Conservation (phyloP, 2,797 vertebrate genomes). For the Enteromius unitaeniatus region DNA sequence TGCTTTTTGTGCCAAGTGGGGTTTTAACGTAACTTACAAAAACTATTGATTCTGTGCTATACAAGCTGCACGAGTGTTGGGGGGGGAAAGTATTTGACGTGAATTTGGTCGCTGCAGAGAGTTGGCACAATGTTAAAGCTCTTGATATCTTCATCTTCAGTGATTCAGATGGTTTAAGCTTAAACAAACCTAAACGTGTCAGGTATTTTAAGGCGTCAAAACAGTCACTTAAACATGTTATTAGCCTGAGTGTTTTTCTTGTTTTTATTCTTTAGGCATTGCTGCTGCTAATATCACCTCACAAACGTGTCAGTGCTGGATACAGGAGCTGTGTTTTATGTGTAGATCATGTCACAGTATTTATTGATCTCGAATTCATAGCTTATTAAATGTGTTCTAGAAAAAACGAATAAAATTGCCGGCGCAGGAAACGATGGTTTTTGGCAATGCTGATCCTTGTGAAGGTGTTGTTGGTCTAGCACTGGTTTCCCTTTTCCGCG, state of each 20-base stretch:
- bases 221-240: no score
- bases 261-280: not conserved
- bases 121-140: not conserved
- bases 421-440: constrained; percentile 11
- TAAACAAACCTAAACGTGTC: not conserved
- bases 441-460: constrained; percentile 2
- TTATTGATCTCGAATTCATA: not conserved
- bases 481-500: not conserved
- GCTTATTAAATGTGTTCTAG: not conserved
- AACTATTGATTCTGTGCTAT: not conserved
- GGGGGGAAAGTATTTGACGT: not conserved
- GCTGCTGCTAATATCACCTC: not conserved
- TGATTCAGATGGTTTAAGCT: not conserved
- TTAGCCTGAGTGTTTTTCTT: no score
- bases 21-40: not conserved
- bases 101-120: not conserved
- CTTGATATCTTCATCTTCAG: not conserved
- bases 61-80: not conserved
- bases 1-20: not conserved
- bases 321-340: not conserved
- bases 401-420: constrained; percentile 1
- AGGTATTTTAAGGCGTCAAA: not conserved
- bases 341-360: not conserved
- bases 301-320: not conserved
- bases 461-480: constrained; percentile 15